Evolutionary conservation across 1,140 invertebrate species (phyloP), one percentile per base, ranked within the genome.

Genomic region (Bombus polaris): DNA sequence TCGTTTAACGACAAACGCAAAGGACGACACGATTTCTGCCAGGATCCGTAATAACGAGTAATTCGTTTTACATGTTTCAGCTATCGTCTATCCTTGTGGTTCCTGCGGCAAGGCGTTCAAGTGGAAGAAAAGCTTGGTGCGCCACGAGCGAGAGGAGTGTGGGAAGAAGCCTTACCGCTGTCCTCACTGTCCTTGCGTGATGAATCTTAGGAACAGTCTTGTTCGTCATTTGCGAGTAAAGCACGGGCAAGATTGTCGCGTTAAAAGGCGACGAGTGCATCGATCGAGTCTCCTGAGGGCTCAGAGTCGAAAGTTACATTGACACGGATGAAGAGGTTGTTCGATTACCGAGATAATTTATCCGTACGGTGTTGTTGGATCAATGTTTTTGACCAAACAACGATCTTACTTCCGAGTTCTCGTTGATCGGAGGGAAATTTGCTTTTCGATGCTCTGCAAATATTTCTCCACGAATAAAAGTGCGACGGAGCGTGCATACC

Each of bases 101-200:
- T 39, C 62, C 18, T 97, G 96, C 86, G 95, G 95, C 59, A 95
- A 96, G 83, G 95, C 93, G 73, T 97, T 97, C 91, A 94, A 95
- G 81, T 94, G 96, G 57, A 96, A 96, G 92, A 95, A 96, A 75
- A 96, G 96, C 15, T 91, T 96, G 72, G 94, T 96, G 83, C 93
- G 96, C 12, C 96, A 97, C 87, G 94, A 96, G 90, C 96, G 95
- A 15, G 96, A 96, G 82, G 96, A 96, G 90, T 96, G 96, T 88
- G 87, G 77, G 1, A 79, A 68, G 25, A 66, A 68, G 32, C 62
- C 62, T 5, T 68, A 79, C 28, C 62, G n/a, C 32, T 78, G 76
- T 22, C 42, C n/a, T 18, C 62, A 28, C 8, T 80, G 85, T 44
- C 84, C 84, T 4, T 22, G 70, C 37, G 25, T 5, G 42, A 81